Evolutionary conservation across 2,888 invertebrate species (phyloP), one percentile per base, ranked within the genome.

Genomic region (Dioctria linearis): DNA sequence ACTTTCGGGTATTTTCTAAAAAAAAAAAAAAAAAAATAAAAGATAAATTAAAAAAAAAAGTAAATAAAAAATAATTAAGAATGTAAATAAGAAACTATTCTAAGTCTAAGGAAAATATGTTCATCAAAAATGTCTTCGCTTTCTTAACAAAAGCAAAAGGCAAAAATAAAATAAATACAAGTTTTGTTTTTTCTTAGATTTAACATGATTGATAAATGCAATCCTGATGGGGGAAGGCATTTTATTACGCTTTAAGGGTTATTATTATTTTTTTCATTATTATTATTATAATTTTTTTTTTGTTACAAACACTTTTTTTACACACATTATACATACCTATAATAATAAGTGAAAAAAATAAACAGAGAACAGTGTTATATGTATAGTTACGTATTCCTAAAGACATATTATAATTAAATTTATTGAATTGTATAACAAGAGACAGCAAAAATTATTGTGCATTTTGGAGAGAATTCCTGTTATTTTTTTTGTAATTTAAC

Each of bases 201-300:
- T 76, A 25, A 63, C 63, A 63, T 63, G 78, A 79, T 80, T 80
- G 80, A 61, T 80, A 82, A 85, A 85, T 83, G 84, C 84, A 84
- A 84, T 83, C 84, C 84, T 84, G 83, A 79, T 82, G 83, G 85
- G 86, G 86, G 85, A 85, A 84, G 85, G 85, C 85, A 86, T 85
- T 85, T 85, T 84, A 84, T 84, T 85, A 86, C 86, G 86, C 86
- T 86, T 84, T 84, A 83, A 79, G 73, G 69, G 25, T 59, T 75
- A 57, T 73, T 40, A 57, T 75, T 75, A 42, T 75, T 59, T 42
- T 51, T 75, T 63, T 75, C 51, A 39, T 39, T 39, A 37, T 71
- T 71, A 57, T 73, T 73, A 42, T 75, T 75, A 59, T 75, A 75
- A 54, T 54, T 54, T 59, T 49, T 71, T 75, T 42, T 59, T 59